A percentile compares a stretch with the other conserved stretches of the same genome.
Conservation (phyloP, 2,888 invertebrate genomes). For the Drosophila robusta region DNA sequence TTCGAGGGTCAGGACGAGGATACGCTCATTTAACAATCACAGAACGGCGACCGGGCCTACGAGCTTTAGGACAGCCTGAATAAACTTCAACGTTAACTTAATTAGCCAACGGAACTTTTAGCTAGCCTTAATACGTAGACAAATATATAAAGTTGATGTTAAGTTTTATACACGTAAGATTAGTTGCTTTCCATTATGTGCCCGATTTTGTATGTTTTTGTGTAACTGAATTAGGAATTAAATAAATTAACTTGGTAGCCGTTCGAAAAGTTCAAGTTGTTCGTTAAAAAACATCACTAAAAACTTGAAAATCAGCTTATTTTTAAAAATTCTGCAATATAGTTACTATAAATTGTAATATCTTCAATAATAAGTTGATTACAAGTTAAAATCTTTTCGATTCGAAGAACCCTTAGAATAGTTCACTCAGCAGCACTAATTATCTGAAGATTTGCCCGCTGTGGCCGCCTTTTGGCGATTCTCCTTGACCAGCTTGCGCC, state of each 20-base stretch:
- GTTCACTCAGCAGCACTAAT: background rate
- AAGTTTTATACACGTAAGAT: slow-evolving; percentile 53
- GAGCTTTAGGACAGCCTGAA: slow-evolving; percentile 63
- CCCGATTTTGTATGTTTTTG: slow-evolving; percentile 57
- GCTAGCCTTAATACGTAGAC: slow-evolving; percentile 28
- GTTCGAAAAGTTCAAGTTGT: slow-evolving; percentile 23
- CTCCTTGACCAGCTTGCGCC: slow-evolving; percentile 86
- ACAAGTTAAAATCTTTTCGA: background rate
- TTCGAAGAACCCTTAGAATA: too few relatives aligned
- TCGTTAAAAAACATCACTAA: background rate
- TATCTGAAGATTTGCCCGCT: slow-evolving; percentile 25
- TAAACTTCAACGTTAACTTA: background rate
- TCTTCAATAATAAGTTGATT: too few relatives aligned
- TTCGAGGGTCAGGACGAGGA: slow-evolving; percentile 94
- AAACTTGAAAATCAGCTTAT: too few relatives aligned
- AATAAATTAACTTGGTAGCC: slow-evolving; percentile 54
- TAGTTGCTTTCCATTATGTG: slow-evolving; percentile 61
- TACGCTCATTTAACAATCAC: slow-evolving; percentile 90
- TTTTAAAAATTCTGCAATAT: too few relatives aligned
- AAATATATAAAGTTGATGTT: slow-evolving; percentile 36
- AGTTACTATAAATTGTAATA: background rate
- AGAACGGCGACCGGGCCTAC: slow-evolving; percentile 78
- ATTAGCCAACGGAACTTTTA: slow-evolving; percentile 24
- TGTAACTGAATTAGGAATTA: slow-evolving; percentile 40
- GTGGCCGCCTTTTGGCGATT: slow-evolving; percentile 77